Evolutionary conservation across 1,140 invertebrate genomes (phyloP).

Genomic region (Temnothorax longispinosus): DNA sequence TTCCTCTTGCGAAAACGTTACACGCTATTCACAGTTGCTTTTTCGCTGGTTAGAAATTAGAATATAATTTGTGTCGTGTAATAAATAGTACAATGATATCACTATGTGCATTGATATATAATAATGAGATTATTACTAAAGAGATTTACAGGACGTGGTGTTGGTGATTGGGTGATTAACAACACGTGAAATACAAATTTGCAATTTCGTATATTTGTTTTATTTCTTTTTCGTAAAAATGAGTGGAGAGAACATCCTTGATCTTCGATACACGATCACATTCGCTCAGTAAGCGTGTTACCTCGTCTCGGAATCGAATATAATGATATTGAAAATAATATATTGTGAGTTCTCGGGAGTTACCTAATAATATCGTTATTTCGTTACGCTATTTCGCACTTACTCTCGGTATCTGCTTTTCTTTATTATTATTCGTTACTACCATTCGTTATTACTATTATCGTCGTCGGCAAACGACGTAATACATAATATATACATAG

Average conservation of each 20-base stretch:
- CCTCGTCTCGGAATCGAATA: slow-evolving; percentile 64
- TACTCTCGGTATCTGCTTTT: slow-evolving; percentile 52
- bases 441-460: no score
- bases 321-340: slow-evolving; percentile 76
- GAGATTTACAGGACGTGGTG: neutral
- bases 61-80: neutral
- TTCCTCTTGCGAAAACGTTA: neutral
- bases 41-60: neutral
- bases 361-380: slow-evolving; percentile 72
- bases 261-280: slow-evolving; percentile 65
- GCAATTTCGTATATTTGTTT: slow-evolving; percentile 74
- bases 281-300: slow-evolving; percentile 56
- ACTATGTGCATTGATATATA: neutral
- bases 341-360: slow-evolving; percentile 63
- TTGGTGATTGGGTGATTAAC: neutral
- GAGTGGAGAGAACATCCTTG: slow-evolving; percentile 66
- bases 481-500: slow-evolving; percentile 61
- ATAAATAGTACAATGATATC: neutral
- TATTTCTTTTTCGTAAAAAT: slow-evolving; percentile 74
- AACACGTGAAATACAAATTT: slow-evolving; percentile 68
- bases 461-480: slow-evolving; percentile 41
- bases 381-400: slow-evolving; percentile 59
- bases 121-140: neutral
- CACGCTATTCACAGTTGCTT: neutral
- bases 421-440: slow-evolving; percentile 61